Conservation (phyloP, 2,888 invertebrate genomes). For the Elysia crispata region DNA sequence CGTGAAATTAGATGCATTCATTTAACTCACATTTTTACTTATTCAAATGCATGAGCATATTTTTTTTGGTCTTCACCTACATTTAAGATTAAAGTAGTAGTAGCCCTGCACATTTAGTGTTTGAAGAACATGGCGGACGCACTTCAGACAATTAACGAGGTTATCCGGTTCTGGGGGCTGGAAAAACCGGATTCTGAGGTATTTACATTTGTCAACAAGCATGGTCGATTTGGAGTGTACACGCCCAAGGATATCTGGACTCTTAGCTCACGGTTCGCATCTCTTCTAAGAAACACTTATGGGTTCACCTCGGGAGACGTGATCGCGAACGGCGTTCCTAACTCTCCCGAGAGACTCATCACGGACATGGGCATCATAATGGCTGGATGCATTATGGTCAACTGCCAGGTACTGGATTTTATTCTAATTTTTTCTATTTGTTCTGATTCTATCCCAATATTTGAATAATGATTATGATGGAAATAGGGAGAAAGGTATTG, state of each 20-base stretch:
- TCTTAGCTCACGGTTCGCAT: conserved; percentile 19
- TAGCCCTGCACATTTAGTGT: no score
- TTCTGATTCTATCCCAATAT: no score
- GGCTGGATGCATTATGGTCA: conserved; percentile 44
- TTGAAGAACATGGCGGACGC: background rate
- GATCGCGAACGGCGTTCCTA: conserved; percentile 46
- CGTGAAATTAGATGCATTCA: no score
- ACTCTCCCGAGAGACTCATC: conserved; percentile 45
- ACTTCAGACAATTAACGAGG: background rate
- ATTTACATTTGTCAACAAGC: conserved; percentile 35
- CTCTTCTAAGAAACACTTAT: conserved; percentile 5
- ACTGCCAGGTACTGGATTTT: conserved; percentile 44
- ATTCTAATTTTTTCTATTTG: no score
- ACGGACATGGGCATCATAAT: conserved; percentile 44
- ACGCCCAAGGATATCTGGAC: background rate
- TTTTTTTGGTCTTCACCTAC: no score
- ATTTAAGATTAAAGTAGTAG: no score
- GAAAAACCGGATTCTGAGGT: conserved; percentile 6
- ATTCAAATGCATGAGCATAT: no score
- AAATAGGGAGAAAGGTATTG: no score
- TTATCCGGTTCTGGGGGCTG: conserved; percentile 6
- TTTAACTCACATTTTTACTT: no score
- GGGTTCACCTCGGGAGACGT: conserved; percentile 44
- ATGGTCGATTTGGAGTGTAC: background rate
- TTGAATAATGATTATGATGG: no score